Percentiles rank a stretch among this genome's conserved stretches.
Evolutionary conservation across 35 echinoderm and acorn worm genomes (phyloP).

Genomic region (Lytechinus pictus): DNA sequence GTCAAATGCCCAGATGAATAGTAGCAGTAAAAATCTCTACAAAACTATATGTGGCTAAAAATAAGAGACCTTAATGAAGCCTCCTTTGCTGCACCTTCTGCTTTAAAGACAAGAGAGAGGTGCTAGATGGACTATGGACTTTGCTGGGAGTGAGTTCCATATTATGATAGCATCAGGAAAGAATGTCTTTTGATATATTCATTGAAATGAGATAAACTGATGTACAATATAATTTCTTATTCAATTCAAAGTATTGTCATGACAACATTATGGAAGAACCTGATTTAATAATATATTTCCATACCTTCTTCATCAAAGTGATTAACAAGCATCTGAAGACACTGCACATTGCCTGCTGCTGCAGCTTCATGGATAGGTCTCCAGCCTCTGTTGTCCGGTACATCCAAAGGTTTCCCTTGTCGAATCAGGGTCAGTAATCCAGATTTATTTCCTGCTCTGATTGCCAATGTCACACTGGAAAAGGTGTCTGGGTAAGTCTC

Average conservation of each 20-base stretch:
- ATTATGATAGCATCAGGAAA: too few species aligned
- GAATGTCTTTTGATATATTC: too few species aligned
- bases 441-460: conserved; percentile 62
- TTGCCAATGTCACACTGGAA: conserved; percentile 73
- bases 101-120: too few species aligned
- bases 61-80: too few species aligned
- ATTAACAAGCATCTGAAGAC: conserved; percentile 72
- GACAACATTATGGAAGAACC: not conserved
- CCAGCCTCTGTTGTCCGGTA: conserved; percentile 91
- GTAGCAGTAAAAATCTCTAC: too few species aligned
- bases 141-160: too few species aligned
- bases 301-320: conserved; percentile 76
- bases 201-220: too few species aligned
- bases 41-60: too few species aligned
- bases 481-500: conserved; percentile 74
- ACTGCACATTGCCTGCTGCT: conserved; percentile 60
- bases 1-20: too few species aligned
- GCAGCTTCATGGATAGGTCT: conserved; percentile 95
- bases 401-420: conserved; percentile 62
- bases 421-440: conserved; percentile 63
- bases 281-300: not conserved
- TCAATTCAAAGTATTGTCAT: not conserved
- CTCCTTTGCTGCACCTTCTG: too few species aligned
- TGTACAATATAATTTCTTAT: not conserved
- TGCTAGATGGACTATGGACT: too few species aligned